Evolutionary conservation across 2,888 invertebrate genomes (phyloP).

Genomic region (Ectemnius lituratus): DNA sequence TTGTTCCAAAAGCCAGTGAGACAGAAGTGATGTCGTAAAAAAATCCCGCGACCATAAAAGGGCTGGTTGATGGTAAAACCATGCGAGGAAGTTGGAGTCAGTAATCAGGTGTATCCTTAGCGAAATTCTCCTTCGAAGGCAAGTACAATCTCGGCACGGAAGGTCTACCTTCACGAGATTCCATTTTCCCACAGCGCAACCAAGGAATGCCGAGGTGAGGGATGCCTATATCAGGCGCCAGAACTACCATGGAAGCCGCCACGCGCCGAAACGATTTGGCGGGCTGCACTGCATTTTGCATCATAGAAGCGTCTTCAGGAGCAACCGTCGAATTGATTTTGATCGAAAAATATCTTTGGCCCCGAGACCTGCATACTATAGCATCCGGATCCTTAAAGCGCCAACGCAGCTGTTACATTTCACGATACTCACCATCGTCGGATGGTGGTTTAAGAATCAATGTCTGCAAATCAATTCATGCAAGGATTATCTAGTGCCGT

Average conservation of each 20-base stretch:
- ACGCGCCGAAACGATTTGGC: conserved; percentile 49
- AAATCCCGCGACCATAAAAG: not conserved
- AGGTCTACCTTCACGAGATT: conserved; percentile 31
- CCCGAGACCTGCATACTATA: not conserved
- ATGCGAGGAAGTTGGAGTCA: not conserved
- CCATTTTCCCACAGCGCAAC: conserved; percentile 37
- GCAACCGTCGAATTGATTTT: conserved; percentile 43
- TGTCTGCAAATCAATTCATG: no score
- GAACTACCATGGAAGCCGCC: conserved; percentile 38
- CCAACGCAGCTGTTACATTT: not conserved
- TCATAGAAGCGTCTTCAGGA: conserved; percentile 12
- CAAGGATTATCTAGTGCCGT: no score
- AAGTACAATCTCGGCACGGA: not conserved
- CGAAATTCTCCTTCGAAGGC: not conserved
- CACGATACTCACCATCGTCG: no score
- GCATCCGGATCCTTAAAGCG: not conserved
- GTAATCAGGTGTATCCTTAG: not conserved
- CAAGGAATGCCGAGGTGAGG: conserved; percentile 26
- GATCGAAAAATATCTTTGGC: conserved; percentile 33
- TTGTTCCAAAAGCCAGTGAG: not conserved
- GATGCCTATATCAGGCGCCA: conserved; percentile 35
- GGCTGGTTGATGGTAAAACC: not conserved
- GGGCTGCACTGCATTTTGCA: conserved; percentile 37
- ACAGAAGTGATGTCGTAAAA: not conserved
- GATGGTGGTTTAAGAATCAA: no score